Evolutionary conservation across 2,113 vertebrate species (phyloP).

Genomic region (Heptranchias perlo): DNA sequence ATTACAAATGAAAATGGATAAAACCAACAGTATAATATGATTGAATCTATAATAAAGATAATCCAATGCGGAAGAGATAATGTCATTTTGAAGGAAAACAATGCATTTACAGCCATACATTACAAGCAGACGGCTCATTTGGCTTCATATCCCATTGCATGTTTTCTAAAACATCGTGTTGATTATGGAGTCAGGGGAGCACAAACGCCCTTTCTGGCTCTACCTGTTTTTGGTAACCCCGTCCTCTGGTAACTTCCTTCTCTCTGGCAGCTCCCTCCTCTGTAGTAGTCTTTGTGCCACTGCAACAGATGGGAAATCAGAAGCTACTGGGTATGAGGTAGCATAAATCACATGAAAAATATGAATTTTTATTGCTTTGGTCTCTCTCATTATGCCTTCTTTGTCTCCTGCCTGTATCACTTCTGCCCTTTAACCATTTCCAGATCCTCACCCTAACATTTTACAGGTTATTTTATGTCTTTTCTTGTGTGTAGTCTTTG

Average conservation of each 20-base stretch:
- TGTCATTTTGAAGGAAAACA: background rate
- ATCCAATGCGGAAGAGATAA: slow-evolving; percentile 37
- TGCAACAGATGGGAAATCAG: background rate
- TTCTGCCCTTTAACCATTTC: background rate
- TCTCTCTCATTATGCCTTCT: background rate
- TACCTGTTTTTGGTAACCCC: background rate
- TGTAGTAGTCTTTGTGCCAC: background rate
- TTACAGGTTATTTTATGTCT: background rate
- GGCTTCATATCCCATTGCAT: background rate
- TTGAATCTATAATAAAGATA: slow-evolving; percentile 41
- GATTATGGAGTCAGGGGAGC: background rate
- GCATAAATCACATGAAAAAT: background rate
- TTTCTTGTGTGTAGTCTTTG: background rate
- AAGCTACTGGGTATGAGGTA: background rate
- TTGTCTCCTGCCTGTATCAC: background rate
- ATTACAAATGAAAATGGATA: slow-evolving; percentile 31
- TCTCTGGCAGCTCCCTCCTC: background rate
- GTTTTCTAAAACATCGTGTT: background rate
- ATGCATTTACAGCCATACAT: background rate
- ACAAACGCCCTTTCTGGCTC: background rate
- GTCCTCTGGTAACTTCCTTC: background rate
- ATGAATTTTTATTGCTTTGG: background rate
- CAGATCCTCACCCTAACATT: background rate
- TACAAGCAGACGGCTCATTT: background rate
- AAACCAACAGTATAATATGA: slow-evolving; percentile 36